A percentile compares a stretch with the other conserved stretches of the same genome.
Evolutionary conservation across 2,113 vertebrate genomes (phyloP).

Genomic region (Pteruthius melanotis): DNA sequence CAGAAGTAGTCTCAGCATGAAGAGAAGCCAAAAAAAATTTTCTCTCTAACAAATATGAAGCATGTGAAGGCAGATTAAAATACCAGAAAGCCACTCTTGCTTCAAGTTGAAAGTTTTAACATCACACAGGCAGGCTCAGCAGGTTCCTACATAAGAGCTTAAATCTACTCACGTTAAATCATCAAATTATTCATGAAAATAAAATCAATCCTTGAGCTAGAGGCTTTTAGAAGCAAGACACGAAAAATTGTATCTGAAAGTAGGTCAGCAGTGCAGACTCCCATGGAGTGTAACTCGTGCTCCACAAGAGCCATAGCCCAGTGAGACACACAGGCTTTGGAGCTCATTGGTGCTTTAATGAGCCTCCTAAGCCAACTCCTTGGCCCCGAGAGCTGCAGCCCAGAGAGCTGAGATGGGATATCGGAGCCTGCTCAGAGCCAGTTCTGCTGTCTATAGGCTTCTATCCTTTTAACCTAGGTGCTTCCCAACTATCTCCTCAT

Average conservation of each 20-base stretch:
- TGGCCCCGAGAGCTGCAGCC: background rate
- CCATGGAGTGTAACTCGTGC: background rate
- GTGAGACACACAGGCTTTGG: background rate
- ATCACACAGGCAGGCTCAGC: background rate
- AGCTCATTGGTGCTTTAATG: background rate
- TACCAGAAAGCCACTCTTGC: background rate
- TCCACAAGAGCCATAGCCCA: background rate
- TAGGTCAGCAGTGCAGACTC: background rate
- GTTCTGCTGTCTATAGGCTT: background rate
- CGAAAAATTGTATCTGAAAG: background rate
- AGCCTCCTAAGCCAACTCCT: background rate
- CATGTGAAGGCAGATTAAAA: background rate
- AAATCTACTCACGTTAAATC: background rate
- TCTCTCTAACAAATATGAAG: background rate
- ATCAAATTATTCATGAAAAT: conserved; percentile 30
- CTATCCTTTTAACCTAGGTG: rapidly evolving
- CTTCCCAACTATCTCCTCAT: background rate
- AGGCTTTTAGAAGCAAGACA: background rate
- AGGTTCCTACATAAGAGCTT: background rate
- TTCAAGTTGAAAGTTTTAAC: background rate
- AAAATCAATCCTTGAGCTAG: background rate
- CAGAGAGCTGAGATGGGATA: rapidly evolving
- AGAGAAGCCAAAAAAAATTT: background rate
- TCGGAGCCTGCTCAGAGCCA: rapidly evolving
- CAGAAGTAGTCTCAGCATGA: background rate